phyloP scores from a whole-genome alignment of 92 coral and sea anemone species.

The Umimayanthus chanpuru region DNA sequence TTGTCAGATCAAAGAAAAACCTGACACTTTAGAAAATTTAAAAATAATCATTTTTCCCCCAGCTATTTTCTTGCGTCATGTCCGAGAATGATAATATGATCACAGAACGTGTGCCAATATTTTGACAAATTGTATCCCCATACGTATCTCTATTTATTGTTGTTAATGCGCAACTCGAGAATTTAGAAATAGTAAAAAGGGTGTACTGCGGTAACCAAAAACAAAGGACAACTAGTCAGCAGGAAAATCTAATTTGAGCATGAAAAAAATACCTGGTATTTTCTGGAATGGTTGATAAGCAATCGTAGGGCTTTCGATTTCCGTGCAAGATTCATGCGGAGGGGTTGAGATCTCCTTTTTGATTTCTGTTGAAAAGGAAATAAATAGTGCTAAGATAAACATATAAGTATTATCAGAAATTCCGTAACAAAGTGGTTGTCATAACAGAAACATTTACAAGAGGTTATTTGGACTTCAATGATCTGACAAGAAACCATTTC shows the following conservation, averaged over 20 bases:
- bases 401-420: conserved; percentile 18
- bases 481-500: conserved; percentile 30
- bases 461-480: conserved; percentile 14
- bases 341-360: conserved; percentile 77
- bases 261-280: conserved; percentile 51
- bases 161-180: conserved; percentile 53
- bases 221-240: conserved; percentile 17
- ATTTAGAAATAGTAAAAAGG: conserved; percentile 49
- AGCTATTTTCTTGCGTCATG: conserved; percentile 21
- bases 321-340: conserved; percentile 66
- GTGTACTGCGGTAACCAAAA: conserved; percentile 18
- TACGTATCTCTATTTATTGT: conserved; percentile 57
- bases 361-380: conserved; percentile 66
- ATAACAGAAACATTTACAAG: conserved; percentile 36
- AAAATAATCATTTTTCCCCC: conserved; percentile 1
- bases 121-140: conserved; percentile 49
- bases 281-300: conserved; percentile 47
- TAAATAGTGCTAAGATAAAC: conserved; percentile 20
- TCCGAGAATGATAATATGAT: conserved; percentile 31
- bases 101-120: conserved; percentile 36
- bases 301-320: conserved; percentile 40
- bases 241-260: not conserved
- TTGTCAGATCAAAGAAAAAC: not conserved
- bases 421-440: conserved; percentile 39
- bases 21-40: not conserved